Evolutionary conservation across 2,797 vertebrate species (phyloP).

Genomic region (Syncerus caffer): DNA sequence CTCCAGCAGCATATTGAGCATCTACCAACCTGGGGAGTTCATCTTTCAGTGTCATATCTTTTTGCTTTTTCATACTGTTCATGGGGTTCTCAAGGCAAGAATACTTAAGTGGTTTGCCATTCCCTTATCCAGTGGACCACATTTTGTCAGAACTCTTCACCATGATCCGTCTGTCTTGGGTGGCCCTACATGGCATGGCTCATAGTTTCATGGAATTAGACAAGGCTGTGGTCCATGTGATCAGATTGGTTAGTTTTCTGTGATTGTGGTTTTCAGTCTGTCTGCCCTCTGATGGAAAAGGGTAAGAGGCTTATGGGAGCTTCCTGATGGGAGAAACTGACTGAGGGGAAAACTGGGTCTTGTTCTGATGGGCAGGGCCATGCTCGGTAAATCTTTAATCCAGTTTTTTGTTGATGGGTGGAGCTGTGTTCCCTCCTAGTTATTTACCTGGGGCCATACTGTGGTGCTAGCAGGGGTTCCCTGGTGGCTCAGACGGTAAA

Average conservation of each 20-base stretch:
- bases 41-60: neutral
- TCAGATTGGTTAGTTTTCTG: neutral
- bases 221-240: neutral
- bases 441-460: neutral
- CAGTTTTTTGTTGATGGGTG: neutral
- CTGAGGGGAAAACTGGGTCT: neutral
- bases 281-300: neutral
- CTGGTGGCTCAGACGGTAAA: too few species aligned
- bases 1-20: neutral
- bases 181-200: neutral
- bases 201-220: neutral
- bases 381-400: neutral
- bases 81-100: neutral
- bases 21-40: neutral
- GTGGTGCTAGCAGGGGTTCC: neutral
- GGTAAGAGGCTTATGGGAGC: neutral
- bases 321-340: neutral
- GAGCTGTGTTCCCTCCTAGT: neutral
- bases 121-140: neutral
- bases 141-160: neutral
- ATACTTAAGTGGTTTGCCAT: neutral
- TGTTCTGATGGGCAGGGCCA: neutral
- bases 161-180: neutral
- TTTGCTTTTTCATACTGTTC: neutral
- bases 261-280: neutral